Conservation (phyloP, 2,113 vertebrate species). For the Pteropus alecto region DNA sequence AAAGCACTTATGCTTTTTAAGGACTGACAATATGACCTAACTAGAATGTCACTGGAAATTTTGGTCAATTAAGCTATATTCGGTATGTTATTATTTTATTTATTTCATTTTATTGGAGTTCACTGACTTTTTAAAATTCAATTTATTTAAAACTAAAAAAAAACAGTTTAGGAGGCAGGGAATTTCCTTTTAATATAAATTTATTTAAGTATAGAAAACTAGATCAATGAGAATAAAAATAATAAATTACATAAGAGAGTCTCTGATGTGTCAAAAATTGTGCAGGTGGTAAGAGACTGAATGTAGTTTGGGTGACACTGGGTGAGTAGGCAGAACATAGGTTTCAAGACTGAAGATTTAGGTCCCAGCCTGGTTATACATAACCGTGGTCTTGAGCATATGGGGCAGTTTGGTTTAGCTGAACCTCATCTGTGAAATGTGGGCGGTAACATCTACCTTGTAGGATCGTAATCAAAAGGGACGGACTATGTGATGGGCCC, state of each 20-base stretch:
- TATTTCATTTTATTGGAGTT: background rate
- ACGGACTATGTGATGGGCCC: background rate
- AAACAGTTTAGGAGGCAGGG: background rate
- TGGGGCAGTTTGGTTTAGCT: background rate
- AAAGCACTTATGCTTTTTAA: background rate
- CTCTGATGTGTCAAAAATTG: background rate
- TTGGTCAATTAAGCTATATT: background rate
- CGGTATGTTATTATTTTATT: background rate
- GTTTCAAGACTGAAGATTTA: background rate
- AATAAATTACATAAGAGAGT: background rate
- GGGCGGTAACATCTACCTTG: background rate
- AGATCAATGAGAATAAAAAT: background rate
- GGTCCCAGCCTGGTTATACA: background rate
- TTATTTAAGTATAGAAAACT: background rate
- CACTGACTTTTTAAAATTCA: background rate
- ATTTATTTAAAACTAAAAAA: background rate
- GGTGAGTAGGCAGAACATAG: background rate
- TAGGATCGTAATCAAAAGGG: background rate
- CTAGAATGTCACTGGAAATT: background rate
- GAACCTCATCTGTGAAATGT: background rate
- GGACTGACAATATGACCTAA: background rate
- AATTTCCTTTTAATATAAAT: constrained; percentile 13
- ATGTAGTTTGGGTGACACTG: background rate
- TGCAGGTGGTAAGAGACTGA: background rate
- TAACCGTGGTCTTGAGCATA: background rate